These are phyloP conservation scores for Calliopsis andreniformis DNA, from an alignment of 1,140 invertebrate species.

Conservation along the genomic window DNA sequence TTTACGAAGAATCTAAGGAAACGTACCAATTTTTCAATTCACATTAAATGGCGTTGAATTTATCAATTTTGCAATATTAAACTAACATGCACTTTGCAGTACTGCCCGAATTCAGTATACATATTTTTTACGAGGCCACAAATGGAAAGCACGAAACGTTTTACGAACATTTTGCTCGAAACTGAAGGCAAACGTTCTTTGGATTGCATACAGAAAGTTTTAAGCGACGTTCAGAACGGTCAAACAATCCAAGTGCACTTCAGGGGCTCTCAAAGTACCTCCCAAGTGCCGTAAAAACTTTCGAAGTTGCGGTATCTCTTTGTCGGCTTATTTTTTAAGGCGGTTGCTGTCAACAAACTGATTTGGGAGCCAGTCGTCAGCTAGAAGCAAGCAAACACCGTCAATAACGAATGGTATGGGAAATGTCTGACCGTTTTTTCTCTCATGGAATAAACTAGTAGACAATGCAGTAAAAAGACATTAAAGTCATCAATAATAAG, in stretches of 20 bases:
- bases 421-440: too few relatives aligned
- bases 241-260: conserved; percentile 54
- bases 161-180: neutral
- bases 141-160: neutral
- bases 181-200: neutral
- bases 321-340: conserved; percentile 52
- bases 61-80: neutral
- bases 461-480: neutral
- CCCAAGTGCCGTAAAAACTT: conserved; percentile 45
- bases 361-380: conserved; percentile 15
- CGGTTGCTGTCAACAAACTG: conserved; percentile 21
- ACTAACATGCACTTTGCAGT: neutral
- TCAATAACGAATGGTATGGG: conserved; percentile 27
- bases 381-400: neutral
- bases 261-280: conserved; percentile 10
- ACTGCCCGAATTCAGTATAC: neutral
- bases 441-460: too few relatives aligned
- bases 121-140: neutral
- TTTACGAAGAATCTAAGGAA: too few relatives aligned
- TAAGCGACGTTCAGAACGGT: conserved; percentile 54
- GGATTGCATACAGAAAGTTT: conserved; percentile 19
- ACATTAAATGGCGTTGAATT: too few relatives aligned
- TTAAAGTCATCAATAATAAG: neutral
- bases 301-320: conserved; percentile 42
- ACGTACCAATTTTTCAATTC: too few relatives aligned